Evolutionary conservation across 2,888 invertebrate genomes (phyloP).

Genomic region (Macaria liturata): DNA sequence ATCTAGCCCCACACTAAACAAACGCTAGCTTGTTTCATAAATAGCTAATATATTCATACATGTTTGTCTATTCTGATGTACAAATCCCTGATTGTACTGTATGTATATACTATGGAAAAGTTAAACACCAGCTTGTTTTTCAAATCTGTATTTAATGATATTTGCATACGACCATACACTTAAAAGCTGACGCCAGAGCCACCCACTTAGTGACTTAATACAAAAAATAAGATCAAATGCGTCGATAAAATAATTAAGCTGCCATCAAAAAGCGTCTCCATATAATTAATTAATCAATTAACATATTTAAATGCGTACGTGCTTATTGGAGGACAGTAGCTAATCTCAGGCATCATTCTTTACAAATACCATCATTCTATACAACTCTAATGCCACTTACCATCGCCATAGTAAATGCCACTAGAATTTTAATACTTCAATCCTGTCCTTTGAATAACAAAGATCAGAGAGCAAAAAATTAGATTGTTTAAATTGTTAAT

Average conservation of each 20-base stretch:
- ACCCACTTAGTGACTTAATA: no score
- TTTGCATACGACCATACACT: neutral
- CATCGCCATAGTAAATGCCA: conserved; percentile 24
- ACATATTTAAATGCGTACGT: conserved; percentile 1
- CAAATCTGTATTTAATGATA: neutral
- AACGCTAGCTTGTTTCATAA: no score
- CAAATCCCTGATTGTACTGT: no score
- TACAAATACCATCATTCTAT: neutral
- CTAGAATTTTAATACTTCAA: conserved; percentile 17
- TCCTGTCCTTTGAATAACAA: neutral
- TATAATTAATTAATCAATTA: neutral
- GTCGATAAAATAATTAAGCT: no score
- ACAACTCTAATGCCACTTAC: conserved; percentile 4
- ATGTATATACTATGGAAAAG: neutral
- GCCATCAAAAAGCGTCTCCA: no score
- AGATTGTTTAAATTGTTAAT: no score
- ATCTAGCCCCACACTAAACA: no score
- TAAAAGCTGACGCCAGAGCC: no score
- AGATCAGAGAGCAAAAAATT: neutral
- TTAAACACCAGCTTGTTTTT: neutral
- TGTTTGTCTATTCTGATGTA: no score
- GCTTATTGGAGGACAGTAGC: neutral
- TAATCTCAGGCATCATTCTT: neutral
- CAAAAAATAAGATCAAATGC: no score
- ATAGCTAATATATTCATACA: no score